These are phyloP conservation scores for Scaptomyza montana DNA, from an alignment of 1,140 invertebrate species.

Conservation along the genomic window DNA sequence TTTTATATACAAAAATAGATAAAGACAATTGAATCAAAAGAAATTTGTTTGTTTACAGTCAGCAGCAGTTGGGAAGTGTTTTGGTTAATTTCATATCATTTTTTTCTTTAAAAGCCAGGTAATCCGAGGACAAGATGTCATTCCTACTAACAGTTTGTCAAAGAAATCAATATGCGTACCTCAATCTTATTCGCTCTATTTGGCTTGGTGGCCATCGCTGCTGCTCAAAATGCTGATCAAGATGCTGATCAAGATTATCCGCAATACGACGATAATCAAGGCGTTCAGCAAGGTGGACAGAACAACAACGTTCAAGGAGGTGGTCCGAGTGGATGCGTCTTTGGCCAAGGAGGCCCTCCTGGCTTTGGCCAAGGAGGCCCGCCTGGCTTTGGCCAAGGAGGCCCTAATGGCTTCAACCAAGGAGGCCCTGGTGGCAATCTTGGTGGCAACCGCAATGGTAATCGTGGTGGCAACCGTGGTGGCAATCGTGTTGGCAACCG, in stretches of 20 bases:
- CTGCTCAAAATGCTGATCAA: conserved; percentile 8
- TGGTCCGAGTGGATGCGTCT: not conserved
- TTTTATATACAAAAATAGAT: not conserved
- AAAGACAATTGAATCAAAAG: conserved; percentile 11
- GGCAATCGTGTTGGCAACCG: no score
- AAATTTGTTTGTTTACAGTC: not conserved
- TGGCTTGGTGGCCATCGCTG: not conserved
- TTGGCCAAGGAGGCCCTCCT: not conserved
- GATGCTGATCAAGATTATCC: conserved; percentile 3
- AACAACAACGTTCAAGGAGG: not conserved
- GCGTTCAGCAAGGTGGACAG: not conserved
- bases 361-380: not conserved
- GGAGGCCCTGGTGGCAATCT: no score
- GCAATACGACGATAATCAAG: not conserved
- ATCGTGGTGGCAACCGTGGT: no score
- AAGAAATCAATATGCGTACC: conserved; percentile 12
- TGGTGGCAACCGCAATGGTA: no score
- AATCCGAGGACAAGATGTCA: not conserved
- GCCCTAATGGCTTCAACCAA: no score
- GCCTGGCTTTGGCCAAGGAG: no score
- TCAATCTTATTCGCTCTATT: not conserved
- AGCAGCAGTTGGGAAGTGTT: conserved; percentile 14
- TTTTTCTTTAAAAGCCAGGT: no score
- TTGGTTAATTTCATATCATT: not conserved
- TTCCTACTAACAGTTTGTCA: not conserved